Evolutionary conservation across 92 coral and sea anemone species (phyloP), one percentile per base, ranked within the genome.

Genomic region (Epizoanthus stellaris): DNA sequence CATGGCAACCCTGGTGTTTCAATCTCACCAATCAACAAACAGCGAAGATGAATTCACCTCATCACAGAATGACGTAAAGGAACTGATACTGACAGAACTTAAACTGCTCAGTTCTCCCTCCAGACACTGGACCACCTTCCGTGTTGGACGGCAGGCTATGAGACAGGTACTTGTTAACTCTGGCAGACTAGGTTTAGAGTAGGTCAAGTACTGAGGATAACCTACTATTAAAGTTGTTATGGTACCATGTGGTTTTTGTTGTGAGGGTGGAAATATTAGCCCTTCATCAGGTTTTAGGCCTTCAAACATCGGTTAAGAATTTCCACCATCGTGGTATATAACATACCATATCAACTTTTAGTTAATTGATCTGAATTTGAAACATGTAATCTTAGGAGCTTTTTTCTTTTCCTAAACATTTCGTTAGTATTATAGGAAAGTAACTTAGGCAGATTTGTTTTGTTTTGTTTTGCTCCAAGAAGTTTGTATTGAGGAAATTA

Each of bases 101-200:
- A 79, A 85, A 4, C 80, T 81, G 67, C 87, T 96, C 47, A 82
- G 58, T 4, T 79, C 93, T 17, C 65, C 96, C 0, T 90, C 98
- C 52, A 86, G 91, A 79, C 85, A 92, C 79, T 96, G 98, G 98
- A 92, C 92, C 69, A 89, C 87, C 82, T 96, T 92, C 80, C 95
- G 98, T 82, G 92, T 94, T 36, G 98, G 92, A 39, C 91, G 95
- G 62, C 98, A 94, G 80, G 98, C 98, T 3, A 89, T 95, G 42
- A 94, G 98, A 89, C 95, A 87, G 98, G 98, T 95, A 81, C 23
- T 36, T 1, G 5, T 4, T 30, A 39, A 66, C 59, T 36, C 56
- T 54, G 70, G 75, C 23, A 65, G 34, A 39, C 13, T 3, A 43
- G 38, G 16, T 68, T 34, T 43, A 30, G 36, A 30, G 1, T 30